These are phyloP conservation scores for Oreotrochilus melanogaster DNA, from an alignment of 2,113 vertebrate species.

Conservation along the genomic window DNA sequence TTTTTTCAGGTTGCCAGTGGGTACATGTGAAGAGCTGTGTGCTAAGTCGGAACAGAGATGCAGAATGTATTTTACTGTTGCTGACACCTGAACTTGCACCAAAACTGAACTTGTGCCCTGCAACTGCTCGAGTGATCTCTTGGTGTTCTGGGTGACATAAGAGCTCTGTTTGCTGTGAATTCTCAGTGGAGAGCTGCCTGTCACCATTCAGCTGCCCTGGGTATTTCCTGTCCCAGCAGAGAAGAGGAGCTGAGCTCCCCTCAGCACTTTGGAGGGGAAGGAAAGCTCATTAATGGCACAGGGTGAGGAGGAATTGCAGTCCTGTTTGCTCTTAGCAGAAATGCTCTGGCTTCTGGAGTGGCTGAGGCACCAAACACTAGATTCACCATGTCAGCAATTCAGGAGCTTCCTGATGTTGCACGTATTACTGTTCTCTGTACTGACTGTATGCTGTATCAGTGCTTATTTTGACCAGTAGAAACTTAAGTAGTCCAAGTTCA, in stretches of 20 bases:
- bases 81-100: background rate
- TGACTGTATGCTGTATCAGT: background rate
- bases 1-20: background rate
- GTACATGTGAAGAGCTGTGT: background rate
- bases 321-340: background rate
- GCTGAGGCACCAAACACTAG: conserved; percentile 23
- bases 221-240: background rate
- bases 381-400: background rate
- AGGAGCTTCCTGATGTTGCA: background rate
- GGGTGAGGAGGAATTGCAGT: background rate
- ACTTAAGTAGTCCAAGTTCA: background rate
- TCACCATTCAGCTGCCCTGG: background rate
- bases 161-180: background rate
- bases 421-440: background rate
- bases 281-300: background rate
- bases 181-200: background rate
- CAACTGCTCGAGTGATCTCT: background rate
- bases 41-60: background rate
- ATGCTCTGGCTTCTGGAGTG: background rate
- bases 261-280: background rate
- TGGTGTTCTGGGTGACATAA: background rate
- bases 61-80: background rate
- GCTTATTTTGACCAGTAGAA: background rate
- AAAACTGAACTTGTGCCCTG: background rate
- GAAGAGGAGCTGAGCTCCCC: background rate